Conservation (phyloP, 1,140 invertebrate species). For the Zaprionus inermis region DNA sequence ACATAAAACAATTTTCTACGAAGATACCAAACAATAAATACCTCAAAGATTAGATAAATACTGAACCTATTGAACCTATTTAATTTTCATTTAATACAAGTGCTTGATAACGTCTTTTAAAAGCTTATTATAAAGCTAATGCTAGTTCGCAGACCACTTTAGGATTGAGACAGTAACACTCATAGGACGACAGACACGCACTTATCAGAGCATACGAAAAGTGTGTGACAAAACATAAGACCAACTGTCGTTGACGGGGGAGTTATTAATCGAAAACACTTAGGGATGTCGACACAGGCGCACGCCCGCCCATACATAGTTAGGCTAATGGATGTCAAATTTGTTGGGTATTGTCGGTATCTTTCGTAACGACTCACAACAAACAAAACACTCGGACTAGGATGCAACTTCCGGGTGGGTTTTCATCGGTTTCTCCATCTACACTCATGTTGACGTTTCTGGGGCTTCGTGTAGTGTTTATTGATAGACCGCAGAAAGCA, state of each 20-base stretch:
- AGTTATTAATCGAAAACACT: slow-evolving; percentile 72
- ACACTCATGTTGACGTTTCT: slow-evolving; percentile 50
- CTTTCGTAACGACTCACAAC: slow-evolving; percentile 37
- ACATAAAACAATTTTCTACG: no score
- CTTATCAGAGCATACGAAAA: slow-evolving; percentile 30
- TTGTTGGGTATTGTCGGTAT: slow-evolving; percentile 64
- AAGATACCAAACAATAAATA: not conserved
- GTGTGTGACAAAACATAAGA: slow-evolving; percentile 43
- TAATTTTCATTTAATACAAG: not conserved
- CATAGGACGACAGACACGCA: not conserved
- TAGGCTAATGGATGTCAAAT: slow-evolving; percentile 69
- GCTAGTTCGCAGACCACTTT: not conserved
- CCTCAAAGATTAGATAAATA: not conserved
- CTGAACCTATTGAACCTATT: not conserved
- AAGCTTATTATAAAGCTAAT: not conserved
- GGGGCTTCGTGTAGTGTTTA: slow-evolving; percentile 59
- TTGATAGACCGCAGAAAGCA: slow-evolving; percentile 70
- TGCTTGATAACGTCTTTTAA: not conserved
- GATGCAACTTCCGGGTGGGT: slow-evolving; percentile 66
- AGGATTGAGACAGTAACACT: not conserved
- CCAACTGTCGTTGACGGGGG: slow-evolving; percentile 31
- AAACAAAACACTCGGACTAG: slow-evolving; percentile 26
- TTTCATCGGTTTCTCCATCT: slow-evolving; percentile 33
- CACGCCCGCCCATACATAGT: slow-evolving; percentile 7
- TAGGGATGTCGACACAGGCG: slow-evolving; percentile 34